Evolutionary conservation across 2,888 invertebrate genomes (phyloP).

Genomic region (Tanypteryx hageni): DNA sequence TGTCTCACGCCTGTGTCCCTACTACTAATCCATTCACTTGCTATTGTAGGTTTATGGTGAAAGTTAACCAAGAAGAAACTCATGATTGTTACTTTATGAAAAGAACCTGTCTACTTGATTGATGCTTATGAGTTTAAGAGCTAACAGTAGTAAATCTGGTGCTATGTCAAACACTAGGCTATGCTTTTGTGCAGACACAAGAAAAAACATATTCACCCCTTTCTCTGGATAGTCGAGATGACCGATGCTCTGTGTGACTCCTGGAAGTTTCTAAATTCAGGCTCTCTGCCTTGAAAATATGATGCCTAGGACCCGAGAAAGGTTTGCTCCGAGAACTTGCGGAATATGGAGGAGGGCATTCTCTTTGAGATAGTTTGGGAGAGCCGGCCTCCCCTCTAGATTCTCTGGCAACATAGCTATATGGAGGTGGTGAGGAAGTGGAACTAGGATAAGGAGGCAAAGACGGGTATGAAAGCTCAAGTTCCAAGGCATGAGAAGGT

Average conservation of each 20-base stretch:
- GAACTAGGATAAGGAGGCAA: slow-evolving; percentile 65
- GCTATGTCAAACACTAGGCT: slow-evolving; percentile 62
- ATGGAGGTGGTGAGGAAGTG: slow-evolving; percentile 68
- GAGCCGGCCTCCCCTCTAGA: slow-evolving; percentile 65
- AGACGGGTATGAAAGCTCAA: slow-evolving; percentile 65
- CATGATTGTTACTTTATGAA: neutral
- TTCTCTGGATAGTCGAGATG: slow-evolving; percentile 64
- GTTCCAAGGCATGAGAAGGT: slow-evolving; percentile 68
- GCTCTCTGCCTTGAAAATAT: slow-evolving; percentile 69
- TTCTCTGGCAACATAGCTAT: slow-evolving; percentile 67
- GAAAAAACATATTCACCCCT: slow-evolving; percentile 67
- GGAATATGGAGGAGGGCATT: slow-evolving; percentile 65
- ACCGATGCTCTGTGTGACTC: slow-evolving; percentile 50
- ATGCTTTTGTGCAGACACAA: slow-evolving; percentile 66
- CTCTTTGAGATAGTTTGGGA: slow-evolving; percentile 65
- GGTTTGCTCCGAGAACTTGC: slow-evolving; percentile 66
- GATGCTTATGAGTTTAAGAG: slow-evolving; percentile 3
- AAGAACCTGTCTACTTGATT: neutral
- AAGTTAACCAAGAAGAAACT: neutral
- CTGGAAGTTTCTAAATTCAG: slow-evolving; percentile 66
- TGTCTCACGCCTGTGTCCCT: too few species aligned
- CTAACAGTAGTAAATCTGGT: slow-evolving; percentile 64
- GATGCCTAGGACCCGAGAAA: slow-evolving; percentile 53
- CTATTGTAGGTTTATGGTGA: neutral
- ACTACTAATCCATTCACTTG: too few species aligned